Evolutionary conservation across 2,888 invertebrate genomes (phyloP), one percentile per base, ranked within the genome.

Genomic region (Andrena trimmerana): DNA sequence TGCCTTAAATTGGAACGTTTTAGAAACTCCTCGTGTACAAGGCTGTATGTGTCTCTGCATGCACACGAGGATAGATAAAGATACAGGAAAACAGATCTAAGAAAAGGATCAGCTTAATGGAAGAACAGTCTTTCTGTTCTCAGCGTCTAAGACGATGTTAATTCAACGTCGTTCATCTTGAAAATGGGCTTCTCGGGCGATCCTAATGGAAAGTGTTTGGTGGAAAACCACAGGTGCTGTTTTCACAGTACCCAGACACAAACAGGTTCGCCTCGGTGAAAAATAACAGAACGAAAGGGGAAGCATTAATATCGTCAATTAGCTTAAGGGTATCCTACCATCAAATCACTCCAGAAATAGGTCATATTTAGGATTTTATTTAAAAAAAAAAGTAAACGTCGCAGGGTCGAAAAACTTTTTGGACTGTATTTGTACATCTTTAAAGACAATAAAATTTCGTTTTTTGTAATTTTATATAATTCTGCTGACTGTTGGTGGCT

Each of bases 101-200:
- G 50, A 24, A 31, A 3, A 36, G 20, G 69, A 79, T 69, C 62
- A 63, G 52, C 48, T 68, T 68, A 65, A 65, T 27, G 54, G 54
- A 24, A 13, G 31, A 16, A 50, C 57, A 33, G 8, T 60, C 13
- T 7, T 52, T 24, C 1, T 8, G 31, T 31, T 63, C 31, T 16
- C 36, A 27, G 20, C 24, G 7, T n/a, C 36, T n/a, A 24, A 24
- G 27, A 29, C 8, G 20, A 31, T 10, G 29, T 66, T 78, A 62
- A 52, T 54, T 60, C 60, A 24, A 24, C 29, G 36, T 31, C 60
- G 16, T 60, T 70, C 59, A 52, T 31, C 29, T 24, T 59, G 52
- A 29, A 66, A 70, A 70, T 60, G 27, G 48, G 4, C 10, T 77
- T 29, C 42, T 13, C 13, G n/a, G 7, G 31, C 54, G 42, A 70